Percentiles rank a stretch among this genome's conserved stretches.
phyloP scores from a whole-genome alignment of 2,113 vertebrate species.

The Parus major region DNA sequence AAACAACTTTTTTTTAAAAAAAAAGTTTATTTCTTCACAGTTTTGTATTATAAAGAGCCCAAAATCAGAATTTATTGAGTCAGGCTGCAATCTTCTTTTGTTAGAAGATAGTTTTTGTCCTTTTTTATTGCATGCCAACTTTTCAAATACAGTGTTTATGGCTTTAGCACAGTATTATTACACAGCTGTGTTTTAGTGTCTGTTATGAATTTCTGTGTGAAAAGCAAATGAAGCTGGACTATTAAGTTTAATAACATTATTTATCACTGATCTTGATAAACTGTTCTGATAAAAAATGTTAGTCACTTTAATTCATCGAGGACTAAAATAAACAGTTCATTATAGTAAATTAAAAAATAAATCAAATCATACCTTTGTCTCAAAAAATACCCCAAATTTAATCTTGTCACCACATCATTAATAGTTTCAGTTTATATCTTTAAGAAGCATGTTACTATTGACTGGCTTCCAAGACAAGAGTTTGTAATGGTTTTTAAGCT shows the following conservation, averaged over 20 bases:
- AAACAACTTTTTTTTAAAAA: neutral
- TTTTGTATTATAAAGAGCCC: neutral
- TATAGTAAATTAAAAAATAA: constrained; percentile 5
- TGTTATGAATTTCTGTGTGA: neutral
- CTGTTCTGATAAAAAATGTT: constrained; percentile 15
- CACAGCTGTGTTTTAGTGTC: neutral
- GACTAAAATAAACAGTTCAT: constrained; percentile 22
- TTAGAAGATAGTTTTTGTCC: neutral
- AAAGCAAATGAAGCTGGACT: constrained; percentile 40
- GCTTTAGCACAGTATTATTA: constrained; percentile 2
- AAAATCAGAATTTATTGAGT: neutral
- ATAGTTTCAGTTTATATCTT: neutral
- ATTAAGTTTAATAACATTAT: constrained; percentile 47
- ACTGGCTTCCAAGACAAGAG: neutral
- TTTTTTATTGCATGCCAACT: neutral
- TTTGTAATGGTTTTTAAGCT: neutral
- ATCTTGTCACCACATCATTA: neutral
- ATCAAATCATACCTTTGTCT: neutral
- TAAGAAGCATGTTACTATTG: neutral
- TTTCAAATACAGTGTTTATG: constrained; percentile 22
- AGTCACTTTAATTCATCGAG: constrained; percentile 8
- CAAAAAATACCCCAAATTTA: neutral
- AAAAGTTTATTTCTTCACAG: neutral
- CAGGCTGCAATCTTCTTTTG: neutral
- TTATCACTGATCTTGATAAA: constrained; percentile 40